phyloP scores from a whole-genome alignment of 2,797 vertebrate genomes.

The Threskiornis aethiopicus region DNA sequence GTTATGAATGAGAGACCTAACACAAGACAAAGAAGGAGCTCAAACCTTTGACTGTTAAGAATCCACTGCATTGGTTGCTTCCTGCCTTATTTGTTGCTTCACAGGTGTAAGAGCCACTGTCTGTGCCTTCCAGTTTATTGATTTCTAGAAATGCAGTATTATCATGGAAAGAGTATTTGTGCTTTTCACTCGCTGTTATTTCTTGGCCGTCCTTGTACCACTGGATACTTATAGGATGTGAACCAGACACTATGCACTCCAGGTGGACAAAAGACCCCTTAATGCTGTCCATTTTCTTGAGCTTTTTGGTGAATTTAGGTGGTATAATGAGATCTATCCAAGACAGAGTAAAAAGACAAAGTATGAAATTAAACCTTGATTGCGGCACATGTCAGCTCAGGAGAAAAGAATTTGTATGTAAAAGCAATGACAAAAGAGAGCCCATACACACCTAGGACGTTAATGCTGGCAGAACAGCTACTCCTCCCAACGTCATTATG shows the following conservation, averaged over 20 bases:
- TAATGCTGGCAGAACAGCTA: slow-evolving; percentile 88
- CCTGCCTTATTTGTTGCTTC: slow-evolving; percentile 92
- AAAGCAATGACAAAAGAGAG: background rate
- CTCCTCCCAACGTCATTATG: slow-evolving; percentile 92
- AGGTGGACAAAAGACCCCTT: slow-evolving; percentile 93
- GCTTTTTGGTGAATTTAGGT: slow-evolving; percentile 94
- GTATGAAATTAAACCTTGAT: background rate
- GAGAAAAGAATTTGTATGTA: background rate
- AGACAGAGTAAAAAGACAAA: slow-evolving; percentile 57
- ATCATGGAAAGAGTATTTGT: slow-evolving; percentile 95
- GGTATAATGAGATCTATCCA: slow-evolving; percentile 95
- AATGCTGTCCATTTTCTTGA: slow-evolving; percentile 93
- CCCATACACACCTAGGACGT: slow-evolving; percentile 88
- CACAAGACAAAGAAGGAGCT: background rate
- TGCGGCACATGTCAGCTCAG: background rate
- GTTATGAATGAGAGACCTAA: background rate
- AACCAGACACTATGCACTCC: slow-evolving; percentile 95
- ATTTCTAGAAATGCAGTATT: slow-evolving; percentile 95
- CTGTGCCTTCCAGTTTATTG: slow-evolving; percentile 84
- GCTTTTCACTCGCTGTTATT: slow-evolving; percentile 86
- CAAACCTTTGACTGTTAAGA: slow-evolving; percentile 94
- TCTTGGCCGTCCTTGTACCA: slow-evolving; percentile 95
- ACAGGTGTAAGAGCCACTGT: slow-evolving; percentile 92
- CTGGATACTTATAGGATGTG: slow-evolving; percentile 90
- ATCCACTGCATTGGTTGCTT: slow-evolving; percentile 88